Percentiles rank a stretch among this genome's conserved stretches.
Conservation (phyloP, 2,113 vertebrate genomes). For the Marmota monax region DNA sequence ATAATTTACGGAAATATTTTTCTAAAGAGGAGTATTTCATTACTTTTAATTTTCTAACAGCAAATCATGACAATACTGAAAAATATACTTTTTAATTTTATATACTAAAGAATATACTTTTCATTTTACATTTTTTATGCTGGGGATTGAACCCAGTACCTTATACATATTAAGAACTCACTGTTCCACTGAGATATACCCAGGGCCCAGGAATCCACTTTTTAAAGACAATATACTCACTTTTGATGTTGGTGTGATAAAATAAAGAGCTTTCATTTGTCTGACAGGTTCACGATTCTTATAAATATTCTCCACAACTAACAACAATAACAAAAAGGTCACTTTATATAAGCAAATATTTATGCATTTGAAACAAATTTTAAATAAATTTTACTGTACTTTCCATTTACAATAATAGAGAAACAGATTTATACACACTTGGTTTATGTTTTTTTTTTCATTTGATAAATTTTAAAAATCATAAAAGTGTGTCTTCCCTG, state of each 20-base stretch:
- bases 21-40: constrained; percentile 32
- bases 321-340: constrained; percentile 71
- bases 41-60: constrained; percentile 42
- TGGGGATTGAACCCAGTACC: not conserved
- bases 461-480: not conserved
- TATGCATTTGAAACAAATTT: constrained; percentile 42
- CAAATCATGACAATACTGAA: constrained; percentile 24
- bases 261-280: constrained; percentile 98
- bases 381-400: constrained; percentile 55
- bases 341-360: constrained; percentile 56
- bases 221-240: constrained; percentile 86
- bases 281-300: constrained; percentile 95
- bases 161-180: not conserved
- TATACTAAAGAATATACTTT: not conserved
- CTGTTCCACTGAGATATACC: not conserved
- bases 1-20: constrained; percentile 8
- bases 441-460: constrained; percentile 31
- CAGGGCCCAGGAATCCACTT: not conserved
- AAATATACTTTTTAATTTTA: not conserved
- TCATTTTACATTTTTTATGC: not conserved
- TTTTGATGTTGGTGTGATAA: constrained; percentile 95
- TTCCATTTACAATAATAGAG: constrained; percentile 21
- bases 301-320: constrained; percentile 97
- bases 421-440: constrained; percentile 18
- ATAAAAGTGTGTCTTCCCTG: constrained; percentile 47